Evolutionary conservation across 2,797 vertebrate species (phyloP).

Genomic region (Paedocypris micromegethes): DNA sequence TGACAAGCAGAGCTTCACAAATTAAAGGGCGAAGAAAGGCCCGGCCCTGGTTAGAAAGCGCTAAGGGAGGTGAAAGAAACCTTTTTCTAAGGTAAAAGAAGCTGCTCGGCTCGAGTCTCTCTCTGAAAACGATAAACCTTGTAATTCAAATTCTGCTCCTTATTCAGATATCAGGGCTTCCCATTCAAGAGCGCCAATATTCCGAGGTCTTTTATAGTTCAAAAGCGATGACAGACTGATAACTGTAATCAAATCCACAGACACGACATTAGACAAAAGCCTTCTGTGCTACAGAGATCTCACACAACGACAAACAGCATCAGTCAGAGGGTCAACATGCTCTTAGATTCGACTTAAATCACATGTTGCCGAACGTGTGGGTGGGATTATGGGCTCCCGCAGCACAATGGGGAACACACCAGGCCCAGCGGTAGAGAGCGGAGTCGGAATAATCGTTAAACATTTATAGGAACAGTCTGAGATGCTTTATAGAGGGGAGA

Average conservation of each 20-base stretch:
- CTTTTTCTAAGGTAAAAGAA: no score
- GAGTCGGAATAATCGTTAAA: constrained; percentile 35
- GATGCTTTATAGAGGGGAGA: constrained; percentile 33
- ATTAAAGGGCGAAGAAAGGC: constrained; percentile 28
- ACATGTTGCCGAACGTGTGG: constrained; percentile 24
- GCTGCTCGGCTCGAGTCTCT: no score
- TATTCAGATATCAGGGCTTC: not conserved
- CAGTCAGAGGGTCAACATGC: constrained; percentile 11
- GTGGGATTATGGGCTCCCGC: constrained; percentile 15
- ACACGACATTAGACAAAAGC: constrained; percentile 5
- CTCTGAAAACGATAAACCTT: not conserved
- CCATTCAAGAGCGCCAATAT: not conserved
- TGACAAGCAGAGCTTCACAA: constrained; percentile 60
- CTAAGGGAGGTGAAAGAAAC: not conserved
- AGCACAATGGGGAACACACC: constrained; percentile 11
- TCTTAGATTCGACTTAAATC: constrained; percentile 21
- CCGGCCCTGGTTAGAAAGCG: constrained; percentile 12
- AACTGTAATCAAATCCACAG: constrained; percentile 6
- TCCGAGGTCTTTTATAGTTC: not conserved
- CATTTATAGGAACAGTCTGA: constrained; percentile 44
- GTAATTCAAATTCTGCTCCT: not conserved
- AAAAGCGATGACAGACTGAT: constrained; percentile 7
- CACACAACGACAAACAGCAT: not conserved
- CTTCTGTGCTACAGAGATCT: constrained; percentile 15
- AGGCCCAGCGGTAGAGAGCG: constrained; percentile 12